Conservation (phyloP, 2,797 vertebrate genomes). For the Leucoraja ocellata region DNA sequence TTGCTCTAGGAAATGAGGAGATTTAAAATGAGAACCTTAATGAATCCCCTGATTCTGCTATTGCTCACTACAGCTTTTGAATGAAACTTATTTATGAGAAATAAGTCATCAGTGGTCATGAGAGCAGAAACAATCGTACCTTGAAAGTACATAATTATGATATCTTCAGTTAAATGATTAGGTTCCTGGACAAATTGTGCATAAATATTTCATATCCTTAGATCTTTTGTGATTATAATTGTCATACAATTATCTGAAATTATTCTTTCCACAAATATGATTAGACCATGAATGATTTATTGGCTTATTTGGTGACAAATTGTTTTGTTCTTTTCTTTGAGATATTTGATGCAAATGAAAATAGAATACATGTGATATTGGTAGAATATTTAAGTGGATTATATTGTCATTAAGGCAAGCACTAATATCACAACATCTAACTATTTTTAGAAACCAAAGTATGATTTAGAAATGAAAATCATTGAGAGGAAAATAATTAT, state of each 20-base stretch:
- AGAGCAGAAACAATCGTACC: neutral
- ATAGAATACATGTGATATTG: neutral
- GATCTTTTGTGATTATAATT: neutral
- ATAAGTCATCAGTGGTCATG: neutral
- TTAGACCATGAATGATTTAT: neutral
- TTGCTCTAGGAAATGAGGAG: neutral
- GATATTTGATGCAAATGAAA: neutral
- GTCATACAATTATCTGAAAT: neutral
- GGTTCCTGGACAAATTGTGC: neutral
- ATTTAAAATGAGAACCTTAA: neutral
- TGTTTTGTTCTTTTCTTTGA: neutral
- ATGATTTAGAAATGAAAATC: neutral
- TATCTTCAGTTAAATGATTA: neutral
- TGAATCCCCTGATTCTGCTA: neutral
- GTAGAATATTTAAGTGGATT: neutral
- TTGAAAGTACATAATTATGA: neutral
- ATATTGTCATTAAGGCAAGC: neutral
- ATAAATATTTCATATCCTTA: neutral
- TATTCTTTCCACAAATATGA: neutral
- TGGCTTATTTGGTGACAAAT: neutral
- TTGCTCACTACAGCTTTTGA: neutral
- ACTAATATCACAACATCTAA: neutral
- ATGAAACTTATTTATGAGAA: neutral
- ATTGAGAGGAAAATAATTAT: neutral
- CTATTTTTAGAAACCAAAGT: neutral